Evolutionary conservation across 2,113 vertebrate genomes (phyloP).

Genomic region (Micromys minutus): DNA sequence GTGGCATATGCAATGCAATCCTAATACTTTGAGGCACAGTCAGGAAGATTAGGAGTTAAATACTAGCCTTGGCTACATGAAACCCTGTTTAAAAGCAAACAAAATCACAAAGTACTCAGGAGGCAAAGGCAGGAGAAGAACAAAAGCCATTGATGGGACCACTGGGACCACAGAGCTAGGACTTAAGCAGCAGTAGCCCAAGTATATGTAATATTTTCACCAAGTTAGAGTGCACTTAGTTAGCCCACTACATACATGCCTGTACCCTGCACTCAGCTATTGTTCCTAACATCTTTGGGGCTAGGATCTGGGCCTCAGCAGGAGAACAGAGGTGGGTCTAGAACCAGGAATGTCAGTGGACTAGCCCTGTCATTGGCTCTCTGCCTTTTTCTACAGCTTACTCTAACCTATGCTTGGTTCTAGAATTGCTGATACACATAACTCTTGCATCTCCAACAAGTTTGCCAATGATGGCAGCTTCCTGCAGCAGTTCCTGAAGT

Average conservation of each 20-base stretch:
- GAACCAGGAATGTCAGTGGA: neutral
- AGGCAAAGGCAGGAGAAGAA: neutral
- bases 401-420: conserved; percentile 29
- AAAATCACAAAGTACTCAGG: neutral
- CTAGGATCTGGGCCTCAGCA: neutral
- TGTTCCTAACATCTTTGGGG: neutral
- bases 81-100: neutral
- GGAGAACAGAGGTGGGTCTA: neutral
- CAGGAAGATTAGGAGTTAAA: neutral
- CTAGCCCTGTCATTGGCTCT: neutral
- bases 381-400: neutral
- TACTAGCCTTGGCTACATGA: neutral
- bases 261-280: neutral
- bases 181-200: neutral
- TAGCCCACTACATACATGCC: neutral
- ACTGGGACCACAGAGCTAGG: neutral
- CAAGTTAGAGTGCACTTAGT: neutral
- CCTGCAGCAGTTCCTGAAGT: conserved; percentile 96
- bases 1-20: neutral
- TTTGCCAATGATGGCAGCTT: conserved; percentile 98
- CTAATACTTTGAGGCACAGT: neutral
- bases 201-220: neutral
- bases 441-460: conserved; percentile 89
- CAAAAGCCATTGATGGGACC: neutral
- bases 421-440: conserved; percentile 84